Evolutionary conservation across 1,140 invertebrate species (phyloP).

Genomic region (Metaphire vulgaris): DNA sequence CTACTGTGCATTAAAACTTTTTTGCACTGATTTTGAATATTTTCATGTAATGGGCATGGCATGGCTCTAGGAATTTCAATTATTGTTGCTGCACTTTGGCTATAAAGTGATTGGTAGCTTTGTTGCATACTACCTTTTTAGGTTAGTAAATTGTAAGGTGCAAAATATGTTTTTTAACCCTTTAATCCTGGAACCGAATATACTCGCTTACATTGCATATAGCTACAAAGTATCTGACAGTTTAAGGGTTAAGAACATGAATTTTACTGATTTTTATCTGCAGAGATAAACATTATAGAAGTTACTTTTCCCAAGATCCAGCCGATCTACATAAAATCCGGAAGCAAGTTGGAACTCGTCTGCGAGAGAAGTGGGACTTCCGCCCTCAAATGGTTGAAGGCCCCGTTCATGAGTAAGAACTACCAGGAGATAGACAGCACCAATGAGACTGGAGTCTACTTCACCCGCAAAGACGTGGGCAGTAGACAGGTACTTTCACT

Average conservation of each 20-base stretch:
- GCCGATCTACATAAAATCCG: constrained; percentile 18
- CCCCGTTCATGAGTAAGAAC: not conserved
- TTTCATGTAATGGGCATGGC: too few relatives aligned
- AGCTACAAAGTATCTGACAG: not conserved
- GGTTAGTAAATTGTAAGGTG: too few relatives aligned
- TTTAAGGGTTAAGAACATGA: not conserved
- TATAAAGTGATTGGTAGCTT: not conserved
- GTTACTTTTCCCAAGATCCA: constrained; percentile 4
- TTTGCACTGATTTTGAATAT: too few relatives aligned
- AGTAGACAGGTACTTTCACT: constrained; percentile 2
- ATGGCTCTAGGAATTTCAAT: too few relatives aligned
- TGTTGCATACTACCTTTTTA: not conserved
- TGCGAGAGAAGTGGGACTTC: constrained; percentile 8
- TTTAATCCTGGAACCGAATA: not conserved
- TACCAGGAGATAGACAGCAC: constrained; percentile 13
- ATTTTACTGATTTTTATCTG: not conserved
- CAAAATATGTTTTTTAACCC: too few relatives aligned
- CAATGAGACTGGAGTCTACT: not conserved
- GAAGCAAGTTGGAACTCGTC: constrained; percentile 4
- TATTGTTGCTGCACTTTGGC: too few relatives aligned
- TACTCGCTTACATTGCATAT: too few relatives aligned
- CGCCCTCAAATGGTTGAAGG: constrained; percentile 12
- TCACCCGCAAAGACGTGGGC: not conserved
- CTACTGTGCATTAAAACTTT: too few relatives aligned
- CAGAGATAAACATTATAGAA: too few relatives aligned